Base-by-base conservation (phyloP, 1,140 invertebrate species). In the Nomia melanderi region DNA sequence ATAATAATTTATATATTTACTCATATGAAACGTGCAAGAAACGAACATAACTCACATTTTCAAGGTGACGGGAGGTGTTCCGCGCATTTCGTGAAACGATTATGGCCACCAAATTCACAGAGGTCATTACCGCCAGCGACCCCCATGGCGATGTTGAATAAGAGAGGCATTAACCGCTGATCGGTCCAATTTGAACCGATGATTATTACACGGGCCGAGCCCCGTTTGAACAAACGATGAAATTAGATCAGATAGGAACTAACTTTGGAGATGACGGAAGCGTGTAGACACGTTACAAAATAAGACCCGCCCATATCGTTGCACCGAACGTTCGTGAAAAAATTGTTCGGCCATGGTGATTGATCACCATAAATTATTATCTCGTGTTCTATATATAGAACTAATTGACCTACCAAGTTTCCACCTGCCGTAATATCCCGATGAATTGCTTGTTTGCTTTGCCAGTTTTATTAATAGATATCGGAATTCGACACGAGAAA, bases 201-300 rank as follows among this genome's bases (percentile, higher is more conserved):
- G 82, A 74, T 84, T 81, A 84, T 84, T 74, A 66, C 70, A 77
- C 75, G 78, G 82, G 83, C 47, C 82, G 78, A 78, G 82, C 25
- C 53, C 53, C 47, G 54, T 56, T 66, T 75, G 77, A 81, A 70
- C 78, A 78, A 81, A 84, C 74, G 62, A 70, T 71, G 78, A 54
- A 84, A 84, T 84, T 84, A 81, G 64, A 77, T 77, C 60, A 27
- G 66, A 60, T 67, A 63, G 29, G 44, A 80, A 75, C 65, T 76
- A 83, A 75, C 41, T 79, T 79, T 47, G 65, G 60, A 75, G 31
- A 71, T 79, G 80, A 77, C 72, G 59, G 41, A 74, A 70, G 25
- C 69, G 25, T 74, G 50, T 41, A 44, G 62, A 14, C 29, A 27
- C 33, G 79, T 78, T 60, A 54, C 65, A 63, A 62, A 73, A 54